phyloP scores from a whole-genome alignment of 2,888 invertebrate species.

The Megaustenia siamemsis region DNA sequence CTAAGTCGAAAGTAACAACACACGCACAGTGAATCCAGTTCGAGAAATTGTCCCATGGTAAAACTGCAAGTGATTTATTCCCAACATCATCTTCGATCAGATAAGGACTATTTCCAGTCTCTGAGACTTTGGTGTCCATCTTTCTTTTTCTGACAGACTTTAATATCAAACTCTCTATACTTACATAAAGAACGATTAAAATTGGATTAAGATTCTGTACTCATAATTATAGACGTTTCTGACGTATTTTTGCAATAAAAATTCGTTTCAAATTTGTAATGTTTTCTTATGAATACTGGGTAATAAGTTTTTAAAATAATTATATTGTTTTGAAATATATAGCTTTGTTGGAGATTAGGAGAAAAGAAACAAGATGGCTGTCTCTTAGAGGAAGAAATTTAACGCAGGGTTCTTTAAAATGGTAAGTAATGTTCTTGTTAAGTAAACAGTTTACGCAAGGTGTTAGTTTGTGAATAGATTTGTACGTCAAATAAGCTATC shows the following conservation, averaged over 20 bases:
- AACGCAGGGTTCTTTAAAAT: constrained; percentile 45
- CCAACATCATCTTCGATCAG: constrained; percentile 57
- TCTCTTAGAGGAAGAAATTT: constrained; percentile 64
- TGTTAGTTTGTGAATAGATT: not conserved
- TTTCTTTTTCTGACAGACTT: constrained; percentile 28
- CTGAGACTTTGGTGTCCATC: constrained; percentile 36
- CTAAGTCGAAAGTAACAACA: constrained; percentile 98
- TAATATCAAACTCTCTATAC: constrained; percentile 17
- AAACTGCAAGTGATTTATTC: constrained; percentile 69
- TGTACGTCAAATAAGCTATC: too few relatives aligned
- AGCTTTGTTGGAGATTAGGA: constrained; percentile 1
- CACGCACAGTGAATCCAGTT: constrained; percentile 99
- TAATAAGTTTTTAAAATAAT: not conserved
- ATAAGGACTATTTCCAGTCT: not conserved
- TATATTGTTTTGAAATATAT: not conserved
- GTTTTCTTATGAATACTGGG: too few relatives aligned
- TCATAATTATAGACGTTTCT: not conserved
- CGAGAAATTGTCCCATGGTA: constrained; percentile 83
- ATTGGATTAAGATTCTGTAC: not conserved
- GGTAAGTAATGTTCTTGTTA: constrained; percentile 32
- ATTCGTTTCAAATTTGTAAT: too few relatives aligned
- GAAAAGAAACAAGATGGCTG: constrained; percentile 76
- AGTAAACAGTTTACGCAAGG: not conserved
- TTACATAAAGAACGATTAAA: not conserved
- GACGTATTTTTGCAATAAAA: too few relatives aligned